phyloP scores from a whole-genome alignment of 2,113 vertebrate species.

The Strix uralensis region DNA sequence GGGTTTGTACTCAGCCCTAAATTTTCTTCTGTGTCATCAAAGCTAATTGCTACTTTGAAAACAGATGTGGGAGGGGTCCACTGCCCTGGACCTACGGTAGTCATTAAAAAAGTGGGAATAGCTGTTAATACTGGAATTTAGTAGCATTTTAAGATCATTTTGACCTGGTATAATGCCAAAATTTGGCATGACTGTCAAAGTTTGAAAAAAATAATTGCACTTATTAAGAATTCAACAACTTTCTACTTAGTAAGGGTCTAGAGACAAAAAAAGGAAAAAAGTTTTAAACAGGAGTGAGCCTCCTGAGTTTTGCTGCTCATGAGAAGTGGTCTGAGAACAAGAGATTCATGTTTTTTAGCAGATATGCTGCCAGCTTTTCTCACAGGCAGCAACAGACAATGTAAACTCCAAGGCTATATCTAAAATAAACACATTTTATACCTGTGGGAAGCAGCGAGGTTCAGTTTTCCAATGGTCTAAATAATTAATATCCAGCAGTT shows the following conservation, averaged over 20 bases:
- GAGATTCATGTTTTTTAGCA: background rate
- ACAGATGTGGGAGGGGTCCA: background rate
- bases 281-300: background rate
- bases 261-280: background rate
- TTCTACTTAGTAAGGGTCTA: background rate
- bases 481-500: constrained; percentile 20
- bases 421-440: background rate
- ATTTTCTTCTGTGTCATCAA: background rate
- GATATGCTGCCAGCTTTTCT: background rate
- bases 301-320: background rate
- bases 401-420: background rate
- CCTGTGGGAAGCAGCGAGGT: background rate
- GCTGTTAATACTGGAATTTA: background rate
- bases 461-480: background rate
- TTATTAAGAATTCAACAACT: background rate
- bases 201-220: background rate
- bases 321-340: background rate
- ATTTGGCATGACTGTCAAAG: background rate
- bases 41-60: background rate
- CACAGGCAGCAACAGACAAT: background rate
- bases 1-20: background rate
- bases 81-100: background rate
- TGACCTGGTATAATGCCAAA: background rate
- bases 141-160: background rate
- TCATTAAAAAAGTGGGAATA: background rate